Conservation (phyloP, 2,797 vertebrate species). For the Rachycentron canadum region DNA sequence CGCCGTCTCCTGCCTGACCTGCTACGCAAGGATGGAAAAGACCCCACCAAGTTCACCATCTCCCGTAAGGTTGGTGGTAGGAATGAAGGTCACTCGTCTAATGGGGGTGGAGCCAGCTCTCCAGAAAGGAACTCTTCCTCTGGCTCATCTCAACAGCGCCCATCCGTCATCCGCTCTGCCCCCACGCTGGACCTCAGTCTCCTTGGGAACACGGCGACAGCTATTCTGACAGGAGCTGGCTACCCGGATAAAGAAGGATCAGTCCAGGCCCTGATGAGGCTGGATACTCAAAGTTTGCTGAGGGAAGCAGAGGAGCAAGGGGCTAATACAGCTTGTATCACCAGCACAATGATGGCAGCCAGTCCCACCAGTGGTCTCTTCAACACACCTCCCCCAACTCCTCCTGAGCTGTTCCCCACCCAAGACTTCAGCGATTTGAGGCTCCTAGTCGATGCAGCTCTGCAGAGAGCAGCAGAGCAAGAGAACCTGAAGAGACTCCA, state of each 20-base stretch:
- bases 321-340: slow-evolving; percentile 35
- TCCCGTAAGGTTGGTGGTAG: slow-evolving; percentile 91
- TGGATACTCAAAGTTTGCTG: slow-evolving; percentile 80
- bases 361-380: slow-evolving; percentile 90
- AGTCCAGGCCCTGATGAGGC: slow-evolving; percentile 84
- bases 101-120: slow-evolving; percentile 65
- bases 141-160: slow-evolving; percentile 51
- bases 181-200: slow-evolving; percentile 89
- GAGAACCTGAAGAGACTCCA: slow-evolving; percentile 86
- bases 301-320: slow-evolving; percentile 72
- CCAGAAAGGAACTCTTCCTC: slow-evolving; percentile 71
- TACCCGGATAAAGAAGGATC: slow-evolving; percentile 79
- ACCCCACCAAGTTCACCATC: slow-evolving; percentile 95
- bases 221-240: slow-evolving; percentile 80
- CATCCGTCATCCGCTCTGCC: slow-evolving; percentile 83
- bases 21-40: slow-evolving; percentile 95
- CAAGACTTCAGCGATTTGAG: slow-evolving; percentile 95
- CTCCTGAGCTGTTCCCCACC: slow-evolving; percentile 88
- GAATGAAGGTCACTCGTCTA: slow-evolving; percentile 74
- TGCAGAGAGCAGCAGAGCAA: slow-evolving; percentile 92
- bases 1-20: slow-evolving; percentile 94
- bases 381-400: slow-evolving; percentile 93
- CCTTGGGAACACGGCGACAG: slow-evolving; percentile 89
- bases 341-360: slow-evolving; percentile 78
- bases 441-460: slow-evolving; percentile 92